Conservation (phyloP, 2,797 vertebrate genomes). For the Pangasius macronema region DNA sequence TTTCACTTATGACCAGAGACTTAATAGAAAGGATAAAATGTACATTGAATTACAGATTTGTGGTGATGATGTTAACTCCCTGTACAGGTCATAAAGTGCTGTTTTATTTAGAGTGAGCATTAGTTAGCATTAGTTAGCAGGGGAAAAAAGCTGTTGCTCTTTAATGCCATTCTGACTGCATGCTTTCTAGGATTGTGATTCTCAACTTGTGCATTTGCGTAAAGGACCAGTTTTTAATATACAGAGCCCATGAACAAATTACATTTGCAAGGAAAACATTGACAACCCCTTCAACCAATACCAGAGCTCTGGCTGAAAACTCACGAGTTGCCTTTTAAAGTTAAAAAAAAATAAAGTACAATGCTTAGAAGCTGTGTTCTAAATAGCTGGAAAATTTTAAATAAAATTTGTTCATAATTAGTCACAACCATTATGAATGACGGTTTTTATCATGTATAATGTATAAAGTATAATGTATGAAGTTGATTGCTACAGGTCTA, state of each 20-base stretch:
- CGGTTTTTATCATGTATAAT: neutral
- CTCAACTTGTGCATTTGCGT: neutral
- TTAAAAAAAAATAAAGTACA: neutral
- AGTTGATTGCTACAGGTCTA: neutral
- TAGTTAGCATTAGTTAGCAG: conserved; percentile 13
- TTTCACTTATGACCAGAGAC: conserved; percentile 23
- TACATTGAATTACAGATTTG: conserved; percentile 16
- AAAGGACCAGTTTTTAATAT: neutral
- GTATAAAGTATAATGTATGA: neutral
- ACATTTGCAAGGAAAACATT: neutral
- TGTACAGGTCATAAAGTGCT: conserved; percentile 30
- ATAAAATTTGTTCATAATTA: neutral
- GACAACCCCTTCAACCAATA: neutral
- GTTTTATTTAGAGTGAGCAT: conserved; percentile 7
- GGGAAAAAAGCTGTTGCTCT: neutral
- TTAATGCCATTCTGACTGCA: neutral
- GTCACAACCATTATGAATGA: neutral
- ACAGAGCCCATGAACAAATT: neutral
- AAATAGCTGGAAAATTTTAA: neutral
- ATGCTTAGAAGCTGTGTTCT: neutral
- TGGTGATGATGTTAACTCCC: conserved; percentile 7
- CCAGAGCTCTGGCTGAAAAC: neutral
- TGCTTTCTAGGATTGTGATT: neutral
- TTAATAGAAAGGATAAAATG: conserved; percentile 30
- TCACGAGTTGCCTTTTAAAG: neutral